Percentiles rank a stretch among this genome's conserved stretches.
Evolutionary conservation across 1,140 invertebrate species (phyloP).

Genomic region (Drosophila parabipectinata): DNA sequence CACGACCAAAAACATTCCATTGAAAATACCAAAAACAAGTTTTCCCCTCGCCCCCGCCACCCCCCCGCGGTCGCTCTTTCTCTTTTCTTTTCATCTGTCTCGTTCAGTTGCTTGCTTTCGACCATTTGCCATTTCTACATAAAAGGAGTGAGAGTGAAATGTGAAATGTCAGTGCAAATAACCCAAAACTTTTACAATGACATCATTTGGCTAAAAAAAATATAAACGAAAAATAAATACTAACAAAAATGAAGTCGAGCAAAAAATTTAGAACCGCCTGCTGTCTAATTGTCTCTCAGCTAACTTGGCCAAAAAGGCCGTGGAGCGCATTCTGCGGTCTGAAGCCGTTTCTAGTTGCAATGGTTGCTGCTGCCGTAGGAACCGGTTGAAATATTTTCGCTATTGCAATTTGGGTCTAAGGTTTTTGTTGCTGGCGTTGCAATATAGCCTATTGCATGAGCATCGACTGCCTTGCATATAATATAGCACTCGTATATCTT

Average conservation of each 20-base stretch:
- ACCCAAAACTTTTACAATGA: slow-evolving; percentile 65
- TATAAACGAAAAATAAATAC: not conserved
- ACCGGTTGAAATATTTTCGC: slow-evolving; percentile 78
- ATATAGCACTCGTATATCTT: slow-evolving; percentile 9
- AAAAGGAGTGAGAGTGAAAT: slow-evolving; percentile 82
- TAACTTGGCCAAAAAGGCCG: slow-evolving; percentile 54
- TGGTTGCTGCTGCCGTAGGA: slow-evolving; percentile 44
- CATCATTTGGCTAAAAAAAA: slow-evolving; percentile 48
- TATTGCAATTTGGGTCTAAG: slow-evolving; percentile 73
- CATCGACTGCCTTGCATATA: slow-evolving; percentile 49
- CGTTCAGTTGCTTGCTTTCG: slow-evolving; percentile 49
- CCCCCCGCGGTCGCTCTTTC: slow-evolving; percentile 23
- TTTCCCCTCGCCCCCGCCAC: slow-evolving; percentile 22
- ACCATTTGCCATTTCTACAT: slow-evolving; percentile 68
- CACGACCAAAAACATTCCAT: slow-evolving; percentile 66
- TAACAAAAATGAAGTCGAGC: slow-evolving; percentile 2
- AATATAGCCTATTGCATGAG: slow-evolving; percentile 66
- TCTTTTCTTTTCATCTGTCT: slow-evolving; percentile 4
- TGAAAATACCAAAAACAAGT: slow-evolving; percentile 77
- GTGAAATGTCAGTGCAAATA: slow-evolving; percentile 71
- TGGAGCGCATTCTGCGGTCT: slow-evolving; percentile 61
- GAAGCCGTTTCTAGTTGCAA: slow-evolving; percentile 59
- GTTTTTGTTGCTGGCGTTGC: slow-evolving; percentile 44
- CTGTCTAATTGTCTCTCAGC: slow-evolving; percentile 46
- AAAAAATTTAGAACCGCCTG: slow-evolving; percentile 28